phyloP scores from a whole-genome alignment of 2,797 vertebrate species.

The Pagetopsis macropterus region DNA sequence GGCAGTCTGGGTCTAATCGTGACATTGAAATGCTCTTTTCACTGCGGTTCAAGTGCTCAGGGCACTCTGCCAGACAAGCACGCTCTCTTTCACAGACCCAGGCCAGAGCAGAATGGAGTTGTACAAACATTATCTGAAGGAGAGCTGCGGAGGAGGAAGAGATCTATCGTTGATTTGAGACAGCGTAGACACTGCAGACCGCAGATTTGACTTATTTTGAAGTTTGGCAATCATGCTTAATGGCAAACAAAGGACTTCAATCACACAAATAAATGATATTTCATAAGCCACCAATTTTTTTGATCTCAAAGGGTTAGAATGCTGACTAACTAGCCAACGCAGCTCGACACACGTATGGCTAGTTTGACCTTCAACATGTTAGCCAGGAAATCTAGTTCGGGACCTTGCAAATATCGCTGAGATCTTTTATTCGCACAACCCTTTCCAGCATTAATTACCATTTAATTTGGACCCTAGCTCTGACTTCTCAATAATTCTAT shows the following conservation, averaged over 20 bases:
- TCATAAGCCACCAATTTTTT: background rate
- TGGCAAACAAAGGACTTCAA: background rate
- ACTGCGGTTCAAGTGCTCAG: conserved; percentile 24
- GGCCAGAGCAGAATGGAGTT: conserved; percentile 15
- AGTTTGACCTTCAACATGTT: background rate
- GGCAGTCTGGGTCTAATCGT: conserved; percentile 41
- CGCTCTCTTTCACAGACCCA: conserved; percentile 2
- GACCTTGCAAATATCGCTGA: background rate
- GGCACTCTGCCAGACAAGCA: conserved; percentile 17
- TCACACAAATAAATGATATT: background rate
- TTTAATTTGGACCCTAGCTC: background rate
- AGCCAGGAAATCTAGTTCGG: background rate
- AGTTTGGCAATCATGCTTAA: background rate
- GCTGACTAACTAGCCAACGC: background rate
- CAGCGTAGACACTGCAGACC: background rate
- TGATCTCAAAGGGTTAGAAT: background rate
- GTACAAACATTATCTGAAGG: conserved; percentile 24
- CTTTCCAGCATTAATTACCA: background rate
- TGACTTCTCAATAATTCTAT: background rate
- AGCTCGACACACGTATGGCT: background rate
- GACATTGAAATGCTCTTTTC: conserved; percentile 49
- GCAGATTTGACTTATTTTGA: background rate
- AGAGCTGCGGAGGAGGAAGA: conserved; percentile 38
- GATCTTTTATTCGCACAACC: background rate
- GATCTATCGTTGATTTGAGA: conserved; percentile 23